Evolutionary conservation across 2,888 invertebrate genomes (phyloP).

Genomic region (Cosmia pyralina): DNA sequence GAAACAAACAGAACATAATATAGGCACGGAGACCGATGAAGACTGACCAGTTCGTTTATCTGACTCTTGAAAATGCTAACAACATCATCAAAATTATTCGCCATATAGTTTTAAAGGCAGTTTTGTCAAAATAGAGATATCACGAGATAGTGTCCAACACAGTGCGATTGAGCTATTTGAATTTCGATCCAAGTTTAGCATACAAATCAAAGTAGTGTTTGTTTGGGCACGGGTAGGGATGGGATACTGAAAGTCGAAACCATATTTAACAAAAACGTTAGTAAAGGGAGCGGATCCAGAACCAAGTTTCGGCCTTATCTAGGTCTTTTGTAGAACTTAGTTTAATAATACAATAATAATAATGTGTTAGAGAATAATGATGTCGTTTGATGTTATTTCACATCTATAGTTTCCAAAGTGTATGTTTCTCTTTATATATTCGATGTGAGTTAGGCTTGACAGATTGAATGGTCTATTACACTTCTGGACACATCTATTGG

Average conservation of each 20-base stretch:
- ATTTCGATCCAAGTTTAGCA: neutral
- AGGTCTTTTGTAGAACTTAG: slow-evolving; percentile 3
- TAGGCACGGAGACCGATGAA: neutral
- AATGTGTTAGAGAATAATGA: slow-evolving; percentile 38
- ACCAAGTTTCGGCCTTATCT: slow-evolving; percentile 10
- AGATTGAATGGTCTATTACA: slow-evolving; percentile 32
- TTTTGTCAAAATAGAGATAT: neutral
- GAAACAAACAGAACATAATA: neutral
- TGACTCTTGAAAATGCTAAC: neutral
- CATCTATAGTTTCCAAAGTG: slow-evolving; percentile 38
- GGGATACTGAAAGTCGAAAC: slow-evolving; percentile 22
- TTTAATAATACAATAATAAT: neutral
- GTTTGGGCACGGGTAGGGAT: neutral
- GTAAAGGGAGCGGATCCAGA: neutral
- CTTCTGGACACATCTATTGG: too few relatives aligned
- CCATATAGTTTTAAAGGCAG: neutral
- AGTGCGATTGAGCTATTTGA: neutral
- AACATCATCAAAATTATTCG: neutral
- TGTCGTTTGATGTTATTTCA: slow-evolving; percentile 41
- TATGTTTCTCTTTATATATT: slow-evolving; percentile 24
- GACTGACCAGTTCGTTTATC: neutral
- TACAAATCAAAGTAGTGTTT: neutral
- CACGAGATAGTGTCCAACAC: neutral
- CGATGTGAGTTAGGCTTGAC: slow-evolving; percentile 42
- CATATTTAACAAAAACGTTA: neutral